Percentiles rank a stretch among this genome's conserved stretches.
Evolutionary conservation across 2,113 vertebrate species (phyloP).

Genomic region (Periophthalmus modestus): DNA sequence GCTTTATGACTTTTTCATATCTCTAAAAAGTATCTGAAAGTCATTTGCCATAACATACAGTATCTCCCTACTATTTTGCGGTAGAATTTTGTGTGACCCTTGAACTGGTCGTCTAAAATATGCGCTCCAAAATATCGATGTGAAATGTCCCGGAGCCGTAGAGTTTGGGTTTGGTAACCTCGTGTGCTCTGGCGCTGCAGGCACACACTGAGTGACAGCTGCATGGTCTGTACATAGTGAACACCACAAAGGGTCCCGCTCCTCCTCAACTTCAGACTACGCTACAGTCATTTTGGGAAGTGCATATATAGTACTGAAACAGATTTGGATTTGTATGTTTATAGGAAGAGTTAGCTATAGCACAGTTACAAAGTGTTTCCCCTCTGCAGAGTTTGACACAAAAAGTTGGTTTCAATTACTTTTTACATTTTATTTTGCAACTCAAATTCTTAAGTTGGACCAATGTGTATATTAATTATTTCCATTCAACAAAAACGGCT

Average conservation of each 20-base stretch:
- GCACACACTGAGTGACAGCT: neutral
- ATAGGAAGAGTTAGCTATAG: conserved; percentile 19
- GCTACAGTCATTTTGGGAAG: neutral
- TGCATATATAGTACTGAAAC: conserved; percentile 23
- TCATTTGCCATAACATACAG: neutral
- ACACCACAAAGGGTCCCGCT: neutral
- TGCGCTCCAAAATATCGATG: conserved; percentile 28
- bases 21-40: conserved; percentile 3
- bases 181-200: conserved; percentile 5
- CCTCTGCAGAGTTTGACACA: neutral
- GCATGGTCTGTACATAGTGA: conserved; percentile 1
- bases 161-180: conserved; percentile 28
- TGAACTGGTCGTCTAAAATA: conserved; percentile 16
- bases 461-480: neutral
- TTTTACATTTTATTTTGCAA: conserved; percentile 2
- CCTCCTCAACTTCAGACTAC: conserved; percentile 14
- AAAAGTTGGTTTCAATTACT: conserved; percentile 7
- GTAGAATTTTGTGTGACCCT: conserved; percentile 6
- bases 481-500: neutral
- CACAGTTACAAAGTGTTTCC: conserved; percentile 30
- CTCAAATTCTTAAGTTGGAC: neutral
- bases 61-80: neutral
- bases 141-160: conserved; percentile 1
- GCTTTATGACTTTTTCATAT: neutral
- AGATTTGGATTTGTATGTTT: neutral